A percentile compares a stretch with the other conserved stretches of the same genome.
Evolutionary conservation across 2,888 invertebrate species (phyloP).

Genomic region (Pecten maximus): DNA sequence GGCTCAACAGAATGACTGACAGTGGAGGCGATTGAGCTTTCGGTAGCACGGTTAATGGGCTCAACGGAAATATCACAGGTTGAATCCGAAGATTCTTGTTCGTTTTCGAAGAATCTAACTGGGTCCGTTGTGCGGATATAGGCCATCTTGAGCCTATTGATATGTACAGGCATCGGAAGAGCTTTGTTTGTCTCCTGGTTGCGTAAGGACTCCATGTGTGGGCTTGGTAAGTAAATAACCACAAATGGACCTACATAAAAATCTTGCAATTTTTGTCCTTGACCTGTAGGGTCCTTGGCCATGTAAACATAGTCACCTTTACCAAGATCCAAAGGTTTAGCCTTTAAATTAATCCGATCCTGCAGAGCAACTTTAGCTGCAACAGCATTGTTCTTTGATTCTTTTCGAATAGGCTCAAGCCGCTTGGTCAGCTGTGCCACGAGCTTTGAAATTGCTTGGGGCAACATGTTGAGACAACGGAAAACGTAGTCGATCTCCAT

Average conservation of each 20-base stretch:
- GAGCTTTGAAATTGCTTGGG: no score
- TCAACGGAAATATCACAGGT: no score
- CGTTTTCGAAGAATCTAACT: not conserved
- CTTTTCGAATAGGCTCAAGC: no score
- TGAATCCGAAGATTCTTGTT: no score
- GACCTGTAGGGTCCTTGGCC: slow-evolving; percentile 18
- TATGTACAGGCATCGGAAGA: slow-evolving; percentile 47
- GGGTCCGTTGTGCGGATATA: slow-evolving; percentile 47
- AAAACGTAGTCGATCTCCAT: no score
- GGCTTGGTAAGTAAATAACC: slow-evolving; percentile 36
- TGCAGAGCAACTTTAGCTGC: not conserved
- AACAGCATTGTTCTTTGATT: no score
- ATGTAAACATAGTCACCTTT: slow-evolving; percentile 47
- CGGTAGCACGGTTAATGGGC: no score
- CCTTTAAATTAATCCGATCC: not conserved
- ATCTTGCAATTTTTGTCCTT: slow-evolving; percentile 43
- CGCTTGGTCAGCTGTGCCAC: no score
- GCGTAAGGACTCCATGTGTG: slow-evolving; percentile 39
- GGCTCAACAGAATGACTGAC: no score
- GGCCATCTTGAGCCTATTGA: slow-evolving; percentile 47
- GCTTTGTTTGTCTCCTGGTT: slow-evolving; percentile 39
- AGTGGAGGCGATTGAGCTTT: no score
- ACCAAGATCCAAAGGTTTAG: not conserved
- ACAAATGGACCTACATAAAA: slow-evolving; percentile 44
- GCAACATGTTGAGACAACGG: no score